These are phyloP conservation scores for Rhysida immarginata DNA, from an alignment of 1,140 invertebrate species.

Conservation along the genomic window DNA sequence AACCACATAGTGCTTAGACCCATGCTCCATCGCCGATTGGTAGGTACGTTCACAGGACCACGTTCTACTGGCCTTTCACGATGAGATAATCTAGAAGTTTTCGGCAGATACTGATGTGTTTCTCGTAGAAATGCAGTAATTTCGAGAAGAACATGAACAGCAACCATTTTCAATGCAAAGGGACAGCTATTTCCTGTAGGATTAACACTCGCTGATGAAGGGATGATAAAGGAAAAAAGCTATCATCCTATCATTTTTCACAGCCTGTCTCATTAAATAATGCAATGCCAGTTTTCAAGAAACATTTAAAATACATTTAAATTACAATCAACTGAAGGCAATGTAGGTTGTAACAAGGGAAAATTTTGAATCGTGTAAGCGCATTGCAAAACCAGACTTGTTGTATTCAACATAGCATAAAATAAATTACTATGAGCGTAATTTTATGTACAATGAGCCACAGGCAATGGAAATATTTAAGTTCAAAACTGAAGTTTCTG, in stretches of 20 bases:
- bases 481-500: too few relatives aligned
- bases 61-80: constrained; percentile 19
- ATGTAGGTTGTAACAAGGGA: neutral
- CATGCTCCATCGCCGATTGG: constrained; percentile 78
- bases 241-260: constrained; percentile 2
- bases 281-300: neutral
- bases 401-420: too few relatives aligned
- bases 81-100: constrained; percentile 17
- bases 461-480: too few relatives aligned
- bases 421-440: too few relatives aligned
- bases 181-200: constrained; percentile 73
- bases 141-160: constrained; percentile 83
- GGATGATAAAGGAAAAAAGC: too few relatives aligned
- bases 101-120: constrained; percentile 58
- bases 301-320: neutral
- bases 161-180: constrained; percentile 74
- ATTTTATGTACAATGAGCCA: too few relatives aligned
- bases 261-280: neutral
- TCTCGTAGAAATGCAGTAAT: constrained; percentile 94
- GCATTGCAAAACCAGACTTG: too few relatives aligned
- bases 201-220: constrained; percentile 73
- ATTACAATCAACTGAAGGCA: neutral
- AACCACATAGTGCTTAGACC: constrained; percentile 80
- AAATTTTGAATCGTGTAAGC: too few relatives aligned
- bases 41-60: constrained; percentile 31